These are phyloP conservation scores for Cromileptes altivelis DNA, from an alignment of 2,113 vertebrate genomes.

Conservation along the genomic window DNA sequence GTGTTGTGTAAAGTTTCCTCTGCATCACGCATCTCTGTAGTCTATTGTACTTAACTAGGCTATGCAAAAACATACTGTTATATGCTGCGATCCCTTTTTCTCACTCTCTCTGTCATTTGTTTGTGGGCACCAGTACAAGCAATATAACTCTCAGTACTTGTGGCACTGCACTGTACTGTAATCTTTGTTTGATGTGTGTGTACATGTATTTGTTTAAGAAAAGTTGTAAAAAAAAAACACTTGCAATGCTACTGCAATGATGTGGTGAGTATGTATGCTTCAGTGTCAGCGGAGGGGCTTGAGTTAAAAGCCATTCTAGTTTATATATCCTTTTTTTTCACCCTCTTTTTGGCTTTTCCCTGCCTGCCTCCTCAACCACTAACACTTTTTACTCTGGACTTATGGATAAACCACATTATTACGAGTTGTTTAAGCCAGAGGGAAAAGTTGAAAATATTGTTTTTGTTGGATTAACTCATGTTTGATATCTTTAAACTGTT, in stretches of 20 bases:
- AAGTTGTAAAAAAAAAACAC: slow-evolving; percentile 34
- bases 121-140: slow-evolving; percentile 74
- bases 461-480: slow-evolving; percentile 33
- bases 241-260: slow-evolving; percentile 57
- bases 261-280: slow-evolving; percentile 54
- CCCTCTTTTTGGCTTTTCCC: slow-evolving; percentile 12
- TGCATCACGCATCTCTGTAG: slow-evolving; percentile 68
- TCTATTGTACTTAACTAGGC: slow-evolving; percentile 75
- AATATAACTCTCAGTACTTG: slow-evolving; percentile 78
- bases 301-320: slow-evolving; percentile 47
- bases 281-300: slow-evolving; percentile 41
- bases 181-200: slow-evolving; percentile 60
- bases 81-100: slow-evolving; percentile 75
- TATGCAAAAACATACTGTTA: slow-evolving; percentile 85
- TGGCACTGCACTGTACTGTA: slow-evolving; percentile 80
- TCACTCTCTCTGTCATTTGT: slow-evolving; percentile 52
- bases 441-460: slow-evolving; percentile 41
- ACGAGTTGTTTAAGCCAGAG: slow-evolving; percentile 28
- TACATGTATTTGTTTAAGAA: slow-evolving; percentile 62
- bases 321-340: slow-evolving; percentile 19
- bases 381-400: slow-evolving; percentile 33
- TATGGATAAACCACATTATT: slow-evolving; percentile 26
- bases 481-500: slow-evolving; percentile 38
- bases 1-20: slow-evolving; percentile 10
- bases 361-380: slow-evolving; percentile 51